A percentile compares a stretch with the other conserved stretches of the same genome.
phyloP scores from a whole-genome alignment of 2,113 vertebrate species.

The Garra rufa region DNA sequence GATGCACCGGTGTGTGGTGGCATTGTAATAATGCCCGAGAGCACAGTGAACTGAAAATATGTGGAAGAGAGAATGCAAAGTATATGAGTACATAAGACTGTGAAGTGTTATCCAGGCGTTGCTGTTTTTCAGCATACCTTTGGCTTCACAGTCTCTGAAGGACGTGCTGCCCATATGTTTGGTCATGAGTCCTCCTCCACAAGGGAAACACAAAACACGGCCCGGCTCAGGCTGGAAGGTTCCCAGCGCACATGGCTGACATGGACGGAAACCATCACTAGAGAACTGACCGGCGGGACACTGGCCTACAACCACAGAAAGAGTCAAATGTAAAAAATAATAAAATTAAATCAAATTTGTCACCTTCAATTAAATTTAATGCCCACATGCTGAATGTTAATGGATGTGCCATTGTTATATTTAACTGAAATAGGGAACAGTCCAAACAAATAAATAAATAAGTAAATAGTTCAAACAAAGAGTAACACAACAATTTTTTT shows the following conservation, averaged over 20 bases:
- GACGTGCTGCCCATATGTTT: conserved; percentile 84
- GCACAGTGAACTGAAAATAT: conserved; percentile 89
- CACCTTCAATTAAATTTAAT: background rate
- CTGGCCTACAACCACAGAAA: conserved; percentile 85
- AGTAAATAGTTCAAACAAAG: background rate
- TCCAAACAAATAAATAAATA: background rate
- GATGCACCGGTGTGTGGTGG: conserved; percentile 93
- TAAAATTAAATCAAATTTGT: no score
- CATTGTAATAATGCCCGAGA: conserved; percentile 95
- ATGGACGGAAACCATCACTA: conserved; percentile 88
- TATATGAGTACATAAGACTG: background rate
- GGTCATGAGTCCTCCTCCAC: conserved; percentile 91
- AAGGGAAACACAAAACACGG: conserved; percentile 90
- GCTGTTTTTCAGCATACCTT: conserved; percentile 76
- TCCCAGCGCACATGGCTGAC: conserved; percentile 83
- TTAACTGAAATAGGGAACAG: no score
- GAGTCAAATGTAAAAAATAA: no score
- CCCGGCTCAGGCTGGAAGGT: conserved; percentile 89
- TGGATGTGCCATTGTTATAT: no score
- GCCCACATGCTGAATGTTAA: background rate
- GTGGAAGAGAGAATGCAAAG: background rate
- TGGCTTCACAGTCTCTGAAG: conserved; percentile 96
- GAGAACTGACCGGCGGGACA: conserved; percentile 91
- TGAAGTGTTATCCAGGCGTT: background rate
- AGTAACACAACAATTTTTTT: background rate